Evolutionary conservation across 2,888 invertebrate genomes (phyloP).

Genomic region (Phortica magna): DNA sequence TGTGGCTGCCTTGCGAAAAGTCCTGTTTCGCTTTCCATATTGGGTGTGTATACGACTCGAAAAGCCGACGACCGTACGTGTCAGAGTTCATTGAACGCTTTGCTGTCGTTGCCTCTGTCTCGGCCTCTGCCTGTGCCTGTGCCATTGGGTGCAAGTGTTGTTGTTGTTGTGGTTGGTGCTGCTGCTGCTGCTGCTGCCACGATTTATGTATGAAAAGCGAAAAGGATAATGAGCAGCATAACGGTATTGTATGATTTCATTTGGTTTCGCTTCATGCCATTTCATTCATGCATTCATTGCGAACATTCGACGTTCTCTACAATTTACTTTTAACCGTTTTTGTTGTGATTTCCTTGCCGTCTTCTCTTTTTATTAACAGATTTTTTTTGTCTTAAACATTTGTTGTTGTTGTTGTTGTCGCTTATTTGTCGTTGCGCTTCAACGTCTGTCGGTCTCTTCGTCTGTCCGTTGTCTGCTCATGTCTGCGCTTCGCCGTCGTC

Average conservation of each 20-base stretch:
- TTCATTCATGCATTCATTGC: constrained; percentile 5
- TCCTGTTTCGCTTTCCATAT: constrained; percentile 76
- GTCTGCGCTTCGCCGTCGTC: constrained; percentile 8
- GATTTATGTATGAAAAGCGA: constrained; percentile 76
- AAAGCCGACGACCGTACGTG: constrained; percentile 74
- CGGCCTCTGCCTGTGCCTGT: neutral
- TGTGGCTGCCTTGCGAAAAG: constrained; percentile 55
- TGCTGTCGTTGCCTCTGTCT: neutral
- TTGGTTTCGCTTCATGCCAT: constrained; percentile 13
- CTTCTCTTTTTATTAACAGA: neutral
- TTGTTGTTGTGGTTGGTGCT: neutral
- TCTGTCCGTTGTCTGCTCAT: neutral
- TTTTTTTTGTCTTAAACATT: neutral
- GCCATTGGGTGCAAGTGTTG: too few species aligned
- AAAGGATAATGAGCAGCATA: constrained; percentile 68
- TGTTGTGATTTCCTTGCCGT: neutral
- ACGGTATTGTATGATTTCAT: neutral
- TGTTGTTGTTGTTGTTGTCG: constrained; percentile 8
- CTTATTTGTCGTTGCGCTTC: constrained; percentile 25
- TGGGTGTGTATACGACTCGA: constrained; percentile 71
- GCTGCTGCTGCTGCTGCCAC: constrained; percentile 32
- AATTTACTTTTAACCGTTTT: neutral
- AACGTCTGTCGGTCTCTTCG: neutral
- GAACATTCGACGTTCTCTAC: constrained; percentile 37
- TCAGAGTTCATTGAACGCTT: constrained; percentile 66